Evolutionary conservation across 2,797 vertebrate genomes (phyloP).

Genomic region (Neoniphon sammara): DNA sequence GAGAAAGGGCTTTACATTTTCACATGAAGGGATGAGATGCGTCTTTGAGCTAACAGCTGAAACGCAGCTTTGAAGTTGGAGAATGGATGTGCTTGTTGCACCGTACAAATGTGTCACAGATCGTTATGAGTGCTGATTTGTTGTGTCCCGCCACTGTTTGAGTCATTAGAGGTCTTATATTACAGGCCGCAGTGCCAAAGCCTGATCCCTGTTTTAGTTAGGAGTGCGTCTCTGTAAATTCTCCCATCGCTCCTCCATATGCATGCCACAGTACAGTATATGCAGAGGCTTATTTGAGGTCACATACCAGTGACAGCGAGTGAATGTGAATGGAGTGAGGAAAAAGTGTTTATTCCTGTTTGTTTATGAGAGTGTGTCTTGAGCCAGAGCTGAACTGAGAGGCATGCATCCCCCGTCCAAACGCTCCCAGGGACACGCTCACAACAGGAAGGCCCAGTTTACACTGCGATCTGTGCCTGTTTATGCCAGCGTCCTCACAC

Average conservation of each 20-base stretch:
- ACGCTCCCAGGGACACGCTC: constrained; percentile 37
- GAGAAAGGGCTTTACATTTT: constrained; percentile 48
- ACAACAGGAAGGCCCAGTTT: constrained; percentile 74
- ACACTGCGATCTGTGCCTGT: constrained; percentile 55
- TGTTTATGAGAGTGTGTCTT: constrained; percentile 65
- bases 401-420: constrained; percentile 56
- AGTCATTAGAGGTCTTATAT: constrained; percentile 63
- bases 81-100: constrained; percentile 33
- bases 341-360: constrained; percentile 71
- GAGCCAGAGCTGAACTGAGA: constrained; percentile 38
- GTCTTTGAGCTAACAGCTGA: constrained; percentile 54
- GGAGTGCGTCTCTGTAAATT: constrained; percentile 12
- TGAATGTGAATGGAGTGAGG: constrained; percentile 63
- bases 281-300: constrained; percentile 52
- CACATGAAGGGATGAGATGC: constrained; percentile 51
- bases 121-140: constrained; percentile 52
- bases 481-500: constrained; percentile 56
- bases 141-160: constrained; percentile 50
- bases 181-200: constrained; percentile 49
- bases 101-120: constrained; percentile 44
- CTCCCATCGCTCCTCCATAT: constrained; percentile 20
- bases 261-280: constrained; percentile 19
- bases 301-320: constrained; percentile 35
- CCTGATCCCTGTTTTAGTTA: constrained; percentile 8
- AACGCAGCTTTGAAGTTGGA: constrained; percentile 44